Evolutionary conservation across 2,888 invertebrate species (phyloP), one percentile per base, ranked within the genome.

Genomic region (Ommatoiulus sabulosus): DNA sequence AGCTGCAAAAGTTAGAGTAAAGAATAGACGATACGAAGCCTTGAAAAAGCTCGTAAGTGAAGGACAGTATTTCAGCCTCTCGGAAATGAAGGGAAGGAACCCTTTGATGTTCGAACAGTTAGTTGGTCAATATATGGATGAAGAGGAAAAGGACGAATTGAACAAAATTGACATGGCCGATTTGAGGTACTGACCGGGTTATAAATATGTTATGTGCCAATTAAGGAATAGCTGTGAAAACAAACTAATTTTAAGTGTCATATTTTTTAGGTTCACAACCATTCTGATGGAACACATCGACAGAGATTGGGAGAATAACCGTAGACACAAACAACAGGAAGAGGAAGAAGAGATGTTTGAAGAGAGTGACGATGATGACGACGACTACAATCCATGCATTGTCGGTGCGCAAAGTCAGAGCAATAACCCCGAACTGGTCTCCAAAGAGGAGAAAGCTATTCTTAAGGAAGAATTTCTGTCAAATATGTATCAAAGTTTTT

Each of bases 21-120:
- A 95, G 92, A 98, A 98, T 92, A 94, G 97, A 90, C 94, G 98
- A 80, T 98, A 95, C 92, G 95, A 95, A 91, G 98, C 97, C 0
- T 93, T 98, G 91, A 95, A 96, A 91, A 94, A 95, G 91, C 92
- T 98, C 90, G 93, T 96, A 72, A 93, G 94, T 87, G 94, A 95
- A 90, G 94, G 95, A 15, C 94, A 94, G 44, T 98, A 98, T 93
- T 99, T 99, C 91, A 96, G 96, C 92, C 98, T 98, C 92, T 95
- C 95, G 89, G 96, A 97, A 94, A 99, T 99, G 98, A 97, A 97
- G 95, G 95, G 95, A 90, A 93, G 99, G 89, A 97, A 97, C 92
- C 99, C 98, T 0, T 93, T 97, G 88, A 93, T 98, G 0, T 99
- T 97, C 93, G 97, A 98, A 90, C 96, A 98, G 91, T 93, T 99